Evolutionary conservation across 1,140 invertebrate genomes (phyloP).

Genomic region (Rhyzopertha dominica): DNA sequence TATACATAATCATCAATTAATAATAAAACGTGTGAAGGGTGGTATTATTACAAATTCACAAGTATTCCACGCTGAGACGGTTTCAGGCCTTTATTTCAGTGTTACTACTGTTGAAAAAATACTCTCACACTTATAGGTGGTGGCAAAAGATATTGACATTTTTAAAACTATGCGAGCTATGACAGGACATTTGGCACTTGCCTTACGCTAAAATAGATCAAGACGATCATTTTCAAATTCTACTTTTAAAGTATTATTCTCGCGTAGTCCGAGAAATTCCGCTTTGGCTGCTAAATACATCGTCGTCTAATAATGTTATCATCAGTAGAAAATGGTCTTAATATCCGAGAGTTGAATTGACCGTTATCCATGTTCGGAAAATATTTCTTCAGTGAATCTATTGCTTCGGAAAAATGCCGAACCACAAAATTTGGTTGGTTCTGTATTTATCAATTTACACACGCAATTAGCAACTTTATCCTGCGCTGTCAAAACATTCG

Average conservation of each 20-base stretch:
- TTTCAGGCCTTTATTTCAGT: slow-evolving; percentile 33
- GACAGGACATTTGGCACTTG: slow-evolving; percentile 24
- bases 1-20: too few relatives aligned
- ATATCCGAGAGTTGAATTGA: slow-evolving; percentile 25
- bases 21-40: too few relatives aligned
- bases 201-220: slow-evolving; percentile 26
- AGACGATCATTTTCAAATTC: slow-evolving; percentile 29
- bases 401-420: slow-evolving; percentile 11
- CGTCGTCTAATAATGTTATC: slow-evolving; percentile 26
- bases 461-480: too few relatives aligned
- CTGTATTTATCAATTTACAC: too few relatives aligned
- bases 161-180: slow-evolving; percentile 31
- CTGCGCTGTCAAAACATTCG: too few relatives aligned
- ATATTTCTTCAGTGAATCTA: slow-evolving; percentile 21
- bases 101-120: slow-evolving; percentile 29
- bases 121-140: slow-evolving; percentile 30
- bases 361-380: slow-evolving; percentile 26
- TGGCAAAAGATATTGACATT: slow-evolving; percentile 30
- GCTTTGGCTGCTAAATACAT: slow-evolving; percentile 27
- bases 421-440: not conserved
- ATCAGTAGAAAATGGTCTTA: slow-evolving; percentile 27
- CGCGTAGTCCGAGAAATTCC: slow-evolving; percentile 27
- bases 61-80: slow-evolving; percentile 24
- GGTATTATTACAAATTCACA: too few relatives aligned
- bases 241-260: slow-evolving; percentile 25